Base-by-base conservation (phyloP, 2,113 vertebrate species). In the Eulemur macaco region DNA sequence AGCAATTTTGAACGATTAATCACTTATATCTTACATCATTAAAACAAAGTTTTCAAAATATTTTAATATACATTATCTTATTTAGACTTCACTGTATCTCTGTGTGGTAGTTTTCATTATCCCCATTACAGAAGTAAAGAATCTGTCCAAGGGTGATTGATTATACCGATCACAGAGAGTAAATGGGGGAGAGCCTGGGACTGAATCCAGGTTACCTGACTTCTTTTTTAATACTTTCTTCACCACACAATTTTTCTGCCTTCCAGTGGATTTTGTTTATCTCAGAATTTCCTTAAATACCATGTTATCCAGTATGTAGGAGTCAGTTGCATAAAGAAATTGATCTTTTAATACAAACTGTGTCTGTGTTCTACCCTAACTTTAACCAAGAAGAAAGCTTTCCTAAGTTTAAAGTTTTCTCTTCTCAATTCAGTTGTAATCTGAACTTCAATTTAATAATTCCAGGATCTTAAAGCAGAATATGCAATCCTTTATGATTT, bases 401-500 rank as follows among this genome's bases (percentile, higher is more conserved):
- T 90, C 64, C 4, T 87, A 27, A 89, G 1, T 68, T 86, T 86
- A 80, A 89, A 54, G 8, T 86, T 92, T 94, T 95, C 10, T 83
- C 37, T 69, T 63, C 42, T 78, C 17, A 95, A 63, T 80, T 84
- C 23, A 66, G 54, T 95, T 92, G 91, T 90, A 95, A 74, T 90
- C 56, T 96, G 5, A 15, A 52, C 17, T 96, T 93, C 60, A 91
- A 50, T 25, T 96, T 93, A 93, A 63, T 96, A 91, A 91, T 93
- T 84, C 39, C 89, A 85, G 82, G 8, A 91, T 89, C n/a, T 85
- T 93, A 86, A 74, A 93, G 25, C 29, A 95, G 39, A 73, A 60
- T 76, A 69, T 86, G 11, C 39, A 91, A 93, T 10, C 8, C 17
- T 87, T 81, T 91, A 34, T 47, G 11, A 81, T 60, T 80, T 56